Evolutionary conservation across 2,888 invertebrate genomes (phyloP), one percentile per base, ranked within the genome.

Genomic region (Eupithecia tripunctaria): DNA sequence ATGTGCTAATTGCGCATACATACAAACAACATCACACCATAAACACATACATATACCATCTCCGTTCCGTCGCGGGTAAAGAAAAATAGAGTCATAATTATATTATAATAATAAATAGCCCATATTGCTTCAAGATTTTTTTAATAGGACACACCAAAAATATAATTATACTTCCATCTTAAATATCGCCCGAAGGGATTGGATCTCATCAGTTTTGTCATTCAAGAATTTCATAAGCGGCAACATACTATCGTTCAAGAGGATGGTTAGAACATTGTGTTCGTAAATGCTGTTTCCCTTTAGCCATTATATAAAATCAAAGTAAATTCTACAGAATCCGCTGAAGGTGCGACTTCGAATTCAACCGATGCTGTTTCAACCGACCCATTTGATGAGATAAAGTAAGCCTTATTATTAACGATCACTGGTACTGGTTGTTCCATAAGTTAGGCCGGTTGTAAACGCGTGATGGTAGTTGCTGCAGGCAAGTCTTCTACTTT

Each of bases 221-320:
- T 79, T 70, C 0, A 91, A 80, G 76, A 77, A 88, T 0, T 65
- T 29, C 32, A 82, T 85, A 0, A 91, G 21, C 0, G 85, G 84
- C 0, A 82, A 69, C 0, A 88, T 7, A 21, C 2, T 15, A 1
- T 64, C 80, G 5, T 1, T 79, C 72, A 0, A 83, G 8, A 0
- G 21, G 2, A 88, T 7, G 0, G 88, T 18, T 0, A 86, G 25
- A 0, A 92, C 8, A 65, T 92, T 89, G 79, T 88, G 91, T 75
- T 89, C 85, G 67, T 93, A 93, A 41, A 93, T 88, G 6, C 86
- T 89, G 73, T 92, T 91, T 15, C 92, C 80, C 60, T 87, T n/a
- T 84, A 8, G 81, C 91, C 21, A 82, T 90, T n/a, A 74, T 88
- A 92, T 36, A 91, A 87, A 1, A 91, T 79, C 0, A 91, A 70